Conservation (phyloP, 2,113 vertebrate species). For the Bucco capensis region DNA sequence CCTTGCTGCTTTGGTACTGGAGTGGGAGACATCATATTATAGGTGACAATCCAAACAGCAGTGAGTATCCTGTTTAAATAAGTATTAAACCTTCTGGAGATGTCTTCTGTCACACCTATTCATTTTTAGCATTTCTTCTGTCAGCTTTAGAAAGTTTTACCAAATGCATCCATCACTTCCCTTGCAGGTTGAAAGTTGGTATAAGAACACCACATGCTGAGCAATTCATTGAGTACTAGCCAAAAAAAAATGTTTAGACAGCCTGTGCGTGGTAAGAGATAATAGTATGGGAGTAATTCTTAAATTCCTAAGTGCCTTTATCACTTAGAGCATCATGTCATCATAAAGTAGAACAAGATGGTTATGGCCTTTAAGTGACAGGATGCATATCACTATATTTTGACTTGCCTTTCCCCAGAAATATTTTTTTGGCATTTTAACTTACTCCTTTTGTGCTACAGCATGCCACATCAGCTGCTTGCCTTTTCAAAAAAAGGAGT, state of each 20-base stretch:
- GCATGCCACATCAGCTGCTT: constrained; percentile 26
- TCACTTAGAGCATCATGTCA: background rate
- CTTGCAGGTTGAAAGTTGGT: background rate
- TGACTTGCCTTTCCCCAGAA: constrained; percentile 23
- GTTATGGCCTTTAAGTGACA: constrained; percentile 30
- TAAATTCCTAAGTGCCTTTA: constrained; percentile 3
- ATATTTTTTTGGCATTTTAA: constrained; percentile 33
- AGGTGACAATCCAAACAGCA: constrained; percentile 96
- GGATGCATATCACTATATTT: constrained; percentile 25
- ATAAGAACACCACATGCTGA: background rate
- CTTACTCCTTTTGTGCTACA: constrained; percentile 8
- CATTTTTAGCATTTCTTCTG: background rate
- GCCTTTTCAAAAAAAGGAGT: constrained; percentile 12
- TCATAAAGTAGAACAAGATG: background rate
- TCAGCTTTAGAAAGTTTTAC: background rate
- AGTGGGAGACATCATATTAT: constrained; percentile 97
- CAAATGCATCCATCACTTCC: background rate
- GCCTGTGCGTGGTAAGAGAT: background rate
- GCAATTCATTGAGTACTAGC: background rate
- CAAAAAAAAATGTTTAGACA: background rate
- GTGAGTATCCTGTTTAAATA: constrained; percentile 75
- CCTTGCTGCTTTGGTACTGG: constrained; percentile 97
- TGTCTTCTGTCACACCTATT: background rate
- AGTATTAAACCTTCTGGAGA: background rate
- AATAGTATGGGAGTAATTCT: background rate